These are phyloP conservation scores for Coturnix japonica DNA, from an alignment of 2,113 vertebrate species.

Conservation along the genomic window DNA sequence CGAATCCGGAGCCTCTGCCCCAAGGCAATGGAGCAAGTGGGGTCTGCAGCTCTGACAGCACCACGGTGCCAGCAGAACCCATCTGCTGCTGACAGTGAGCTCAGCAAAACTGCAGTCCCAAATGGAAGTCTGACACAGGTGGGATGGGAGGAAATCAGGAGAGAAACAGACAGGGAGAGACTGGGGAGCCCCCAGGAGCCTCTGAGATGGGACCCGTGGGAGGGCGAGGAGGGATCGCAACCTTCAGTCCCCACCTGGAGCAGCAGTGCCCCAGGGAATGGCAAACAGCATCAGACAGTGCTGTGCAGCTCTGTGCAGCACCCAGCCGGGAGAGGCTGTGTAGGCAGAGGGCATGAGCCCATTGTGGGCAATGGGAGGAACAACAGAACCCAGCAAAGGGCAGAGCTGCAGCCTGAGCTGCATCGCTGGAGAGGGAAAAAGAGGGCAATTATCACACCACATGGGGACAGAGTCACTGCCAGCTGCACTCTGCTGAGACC, in stretches of 20 bases:
- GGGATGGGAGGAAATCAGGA: not conserved
- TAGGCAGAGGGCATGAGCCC: accelerated
- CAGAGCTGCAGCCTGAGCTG: not conserved
- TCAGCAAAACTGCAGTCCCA: not conserved
- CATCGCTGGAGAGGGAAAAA: not conserved
- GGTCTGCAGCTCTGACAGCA: not conserved
- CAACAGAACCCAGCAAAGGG: accelerated
- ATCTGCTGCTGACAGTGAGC: too few relatives aligned
- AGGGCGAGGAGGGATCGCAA: not conserved
- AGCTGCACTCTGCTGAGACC: not conserved
- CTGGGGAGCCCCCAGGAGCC: too few relatives aligned
- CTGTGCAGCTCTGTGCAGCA: not conserved
- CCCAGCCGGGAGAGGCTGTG: not conserved
- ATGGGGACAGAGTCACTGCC: not conserved
- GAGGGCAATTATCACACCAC: not conserved
- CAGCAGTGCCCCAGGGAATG: accelerated
- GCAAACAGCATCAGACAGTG: not conserved
- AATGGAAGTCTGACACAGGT: not conserved
- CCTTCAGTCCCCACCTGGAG: not conserved
- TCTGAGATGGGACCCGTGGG: accelerated
- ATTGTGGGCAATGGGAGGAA: not conserved
- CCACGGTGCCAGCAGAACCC: accelerated
- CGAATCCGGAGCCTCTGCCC: accelerated
- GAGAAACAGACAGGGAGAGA: not conserved
- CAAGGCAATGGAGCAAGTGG: not conserved